These are phyloP conservation scores for Harpalus rufipes DNA, from an alignment of 2,888 invertebrate species.

Conservation along the genomic window DNA sequence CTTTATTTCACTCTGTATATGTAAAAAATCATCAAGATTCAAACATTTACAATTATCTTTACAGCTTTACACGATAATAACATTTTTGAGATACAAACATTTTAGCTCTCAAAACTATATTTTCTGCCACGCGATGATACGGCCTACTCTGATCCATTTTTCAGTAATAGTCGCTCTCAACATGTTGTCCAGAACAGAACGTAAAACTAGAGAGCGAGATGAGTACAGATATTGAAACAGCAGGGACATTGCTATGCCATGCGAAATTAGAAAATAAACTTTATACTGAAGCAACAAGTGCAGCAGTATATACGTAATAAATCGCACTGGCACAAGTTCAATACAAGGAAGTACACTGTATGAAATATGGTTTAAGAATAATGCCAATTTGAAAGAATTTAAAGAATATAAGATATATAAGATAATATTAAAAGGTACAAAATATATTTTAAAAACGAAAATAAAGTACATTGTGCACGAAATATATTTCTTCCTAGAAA, in stretches of 20 bases:
- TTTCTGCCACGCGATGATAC: too few species aligned
- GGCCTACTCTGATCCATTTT: too few species aligned
- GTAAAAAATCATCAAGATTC: too few species aligned
- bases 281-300: constrained; percentile 73
- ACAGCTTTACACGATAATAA: too few species aligned
- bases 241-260: constrained; percentile 70
- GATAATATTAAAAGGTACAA: constrained; percentile 69
- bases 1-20: too few species aligned
- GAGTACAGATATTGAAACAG: constrained; percentile 73
- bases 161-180: too few species aligned
- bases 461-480: not conserved
- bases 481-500: not conserved
- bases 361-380: constrained; percentile 73
- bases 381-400: constrained; percentile 72
- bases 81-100: too few species aligned
- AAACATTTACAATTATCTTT: too few species aligned
- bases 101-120: too few species aligned
- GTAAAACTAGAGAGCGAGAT: constrained; percentile 73
- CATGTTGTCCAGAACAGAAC: constrained; percentile 75
- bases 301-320: constrained; percentile 68
- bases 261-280: constrained; percentile 69
- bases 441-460: too few species aligned
- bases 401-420: constrained; percentile 74
- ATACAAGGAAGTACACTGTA: constrained; percentile 71
- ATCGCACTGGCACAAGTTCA: constrained; percentile 68